These are phyloP conservation scores for Baryphthengus martii DNA, from an alignment of 2,113 vertebrate species.

Conservation along the genomic window DNA sequence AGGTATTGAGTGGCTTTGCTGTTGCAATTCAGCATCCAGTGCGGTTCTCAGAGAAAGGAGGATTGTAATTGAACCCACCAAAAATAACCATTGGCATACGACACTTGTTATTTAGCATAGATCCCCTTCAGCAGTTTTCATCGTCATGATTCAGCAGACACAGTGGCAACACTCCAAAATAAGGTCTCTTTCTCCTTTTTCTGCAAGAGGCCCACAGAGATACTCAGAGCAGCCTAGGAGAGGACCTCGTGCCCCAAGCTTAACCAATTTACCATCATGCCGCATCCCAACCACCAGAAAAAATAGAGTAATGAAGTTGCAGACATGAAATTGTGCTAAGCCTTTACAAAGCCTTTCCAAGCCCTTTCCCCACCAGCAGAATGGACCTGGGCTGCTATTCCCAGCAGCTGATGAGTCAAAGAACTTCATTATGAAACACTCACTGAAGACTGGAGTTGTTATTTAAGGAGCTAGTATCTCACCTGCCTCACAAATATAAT, in stretches of 20 bases:
- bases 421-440: background rate
- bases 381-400: background rate
- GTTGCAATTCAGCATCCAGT: conserved; percentile 23
- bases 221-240: background rate
- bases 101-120: conserved; percentile 65
- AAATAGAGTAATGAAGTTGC: background rate
- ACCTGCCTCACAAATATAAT: conserved; percentile 4
- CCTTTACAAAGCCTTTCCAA: background rate
- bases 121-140: conserved; percentile 60
- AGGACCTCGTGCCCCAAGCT: background rate
- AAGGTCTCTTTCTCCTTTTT: background rate
- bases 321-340: background rate
- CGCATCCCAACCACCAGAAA: background rate
- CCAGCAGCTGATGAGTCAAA: conserved; percentile 41
- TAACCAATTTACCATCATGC: background rate
- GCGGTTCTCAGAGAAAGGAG: conserved; percentile 44
- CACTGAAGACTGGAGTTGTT: conserved; percentile 6
- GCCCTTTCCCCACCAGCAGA: background rate
- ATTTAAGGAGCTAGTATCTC: background rate
- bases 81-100: conserved; percentile 76
- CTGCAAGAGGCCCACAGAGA: background rate
- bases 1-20: background rate
- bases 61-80: conserved; percentile 69
- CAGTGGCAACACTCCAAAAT: background rate
- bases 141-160: conserved; percentile 7